Percentiles rank a stretch among this genome's conserved stretches.
Evolutionary conservation across 2,888 invertebrate species (phyloP).

Genomic region (Cantharis flavilabris): DNA sequence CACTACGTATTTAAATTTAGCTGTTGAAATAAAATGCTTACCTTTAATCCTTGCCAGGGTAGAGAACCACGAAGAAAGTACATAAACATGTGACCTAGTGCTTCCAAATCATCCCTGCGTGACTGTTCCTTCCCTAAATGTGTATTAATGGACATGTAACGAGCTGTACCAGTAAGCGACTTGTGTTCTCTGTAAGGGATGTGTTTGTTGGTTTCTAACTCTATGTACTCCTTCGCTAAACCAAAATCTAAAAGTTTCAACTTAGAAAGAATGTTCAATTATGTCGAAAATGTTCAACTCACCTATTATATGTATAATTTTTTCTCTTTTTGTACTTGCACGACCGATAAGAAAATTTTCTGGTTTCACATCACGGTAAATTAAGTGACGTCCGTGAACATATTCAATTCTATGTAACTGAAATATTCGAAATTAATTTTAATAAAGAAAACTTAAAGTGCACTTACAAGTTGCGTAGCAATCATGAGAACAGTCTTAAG

Average conservation of each 20-base stretch:
- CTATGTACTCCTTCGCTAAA: constrained; percentile 99
- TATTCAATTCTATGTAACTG: constrained; percentile 83
- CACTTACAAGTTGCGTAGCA: constrained; percentile 65
- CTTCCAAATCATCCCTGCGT: constrained; percentile 95
- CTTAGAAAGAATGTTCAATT: background rate
- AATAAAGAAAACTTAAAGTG: constrained; percentile 66
- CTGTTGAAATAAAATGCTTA: background rate
- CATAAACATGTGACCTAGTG: constrained; percentile 99
- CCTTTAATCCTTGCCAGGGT: constrained; percentile 99
- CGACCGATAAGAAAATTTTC: constrained; percentile 99
- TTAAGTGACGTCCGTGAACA: constrained; percentile 97
- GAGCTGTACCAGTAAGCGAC: constrained; percentile 94
- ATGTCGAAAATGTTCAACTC: background rate
- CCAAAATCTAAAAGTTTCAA: constrained; percentile 83
- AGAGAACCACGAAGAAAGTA: constrained; percentile 99
- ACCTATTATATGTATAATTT: constrained; percentile 93
- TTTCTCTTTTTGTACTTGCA: constrained; percentile 94
- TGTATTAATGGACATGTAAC: constrained; percentile 99
- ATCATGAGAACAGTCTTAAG: constrained; percentile 76
- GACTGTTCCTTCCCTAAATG: constrained; percentile 99
- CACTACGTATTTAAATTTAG: too few relatives aligned
- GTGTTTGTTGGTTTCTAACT: constrained; percentile 99
- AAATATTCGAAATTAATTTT: background rate
- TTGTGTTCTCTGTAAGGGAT: constrained; percentile 99
- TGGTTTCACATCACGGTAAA: constrained; percentile 98